phyloP scores from a whole-genome alignment of 1,140 invertebrate species.

The Drosophila ironensis region DNA sequence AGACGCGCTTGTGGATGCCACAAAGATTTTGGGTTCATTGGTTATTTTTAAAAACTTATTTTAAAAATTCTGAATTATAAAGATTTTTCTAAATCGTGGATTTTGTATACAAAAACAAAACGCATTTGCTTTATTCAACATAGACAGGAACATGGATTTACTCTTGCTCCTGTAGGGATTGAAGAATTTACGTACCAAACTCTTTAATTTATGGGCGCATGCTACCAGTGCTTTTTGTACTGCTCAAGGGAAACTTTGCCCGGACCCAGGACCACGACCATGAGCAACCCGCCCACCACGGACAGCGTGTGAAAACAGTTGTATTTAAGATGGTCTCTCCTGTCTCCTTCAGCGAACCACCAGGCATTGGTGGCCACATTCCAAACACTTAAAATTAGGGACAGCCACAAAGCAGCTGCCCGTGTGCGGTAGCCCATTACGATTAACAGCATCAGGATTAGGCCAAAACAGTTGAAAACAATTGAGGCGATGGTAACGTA shows the following conservation, averaged over 20 bases:
- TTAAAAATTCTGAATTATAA: too few relatives aligned
- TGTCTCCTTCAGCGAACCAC: slow-evolving; percentile 11
- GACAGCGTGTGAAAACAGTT: slow-evolving; percentile 37
- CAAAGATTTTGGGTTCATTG: too few relatives aligned
- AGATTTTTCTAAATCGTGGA: too few relatives aligned
- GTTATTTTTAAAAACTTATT: too few relatives aligned
- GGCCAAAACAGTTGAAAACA: slow-evolving; percentile 8
- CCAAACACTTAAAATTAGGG: slow-evolving; percentile 19
- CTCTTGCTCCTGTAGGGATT: background rate
- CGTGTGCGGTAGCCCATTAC: slow-evolving; percentile 41
- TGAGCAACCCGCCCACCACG: slow-evolving; percentile 33
- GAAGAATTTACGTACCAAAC: background rate
- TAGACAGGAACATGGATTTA: background rate
- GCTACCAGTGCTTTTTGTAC: slow-evolving; percentile 40
- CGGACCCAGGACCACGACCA: slow-evolving; percentile 40
- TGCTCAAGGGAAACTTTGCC: slow-evolving; percentile 38
- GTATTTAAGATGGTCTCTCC: slow-evolving; percentile 19
- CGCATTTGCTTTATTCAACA: too few relatives aligned
- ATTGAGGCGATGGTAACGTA: background rate
- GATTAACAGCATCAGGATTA: slow-evolving; percentile 29
- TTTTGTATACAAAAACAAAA: too few relatives aligned
- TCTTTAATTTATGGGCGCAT: background rate
- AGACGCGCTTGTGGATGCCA: too few relatives aligned
- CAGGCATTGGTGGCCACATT: slow-evolving; percentile 28
- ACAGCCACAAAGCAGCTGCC: slow-evolving; percentile 17